These are phyloP conservation scores for Patella caerulea DNA, from an alignment of 2,888 invertebrate species.

Conservation along the genomic window DNA sequence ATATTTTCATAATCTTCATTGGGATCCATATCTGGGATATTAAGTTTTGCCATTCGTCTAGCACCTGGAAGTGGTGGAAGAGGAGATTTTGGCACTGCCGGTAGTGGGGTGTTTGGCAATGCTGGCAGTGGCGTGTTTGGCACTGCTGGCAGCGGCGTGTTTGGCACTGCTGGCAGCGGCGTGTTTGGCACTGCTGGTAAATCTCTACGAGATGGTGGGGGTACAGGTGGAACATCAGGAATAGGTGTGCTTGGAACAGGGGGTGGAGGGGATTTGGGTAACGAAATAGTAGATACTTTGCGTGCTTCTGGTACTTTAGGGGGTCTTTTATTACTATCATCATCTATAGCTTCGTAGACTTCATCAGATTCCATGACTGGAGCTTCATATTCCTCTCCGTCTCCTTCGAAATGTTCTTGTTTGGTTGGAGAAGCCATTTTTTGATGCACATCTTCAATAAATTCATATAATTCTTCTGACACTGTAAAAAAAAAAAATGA, in stretches of 20 bases:
- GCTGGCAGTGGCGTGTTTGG: slow-evolving; percentile 10
- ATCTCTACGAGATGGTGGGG: slow-evolving; percentile 13
- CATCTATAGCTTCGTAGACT: not conserved
- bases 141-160: not conserved
- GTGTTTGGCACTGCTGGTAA: not conserved
- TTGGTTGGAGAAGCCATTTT: slow-evolving; percentile 14
- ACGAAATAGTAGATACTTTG: not conserved
- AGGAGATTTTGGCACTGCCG: slow-evolving; percentile 6
- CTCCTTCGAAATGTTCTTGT: slow-evolving; percentile 1
- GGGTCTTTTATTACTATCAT: not conserved
- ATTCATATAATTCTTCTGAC: slow-evolving; percentile 49
- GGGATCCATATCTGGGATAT: slow-evolving; percentile 25
- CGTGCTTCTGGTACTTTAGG: not conserved
- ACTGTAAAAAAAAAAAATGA: slow-evolving; percentile 14
- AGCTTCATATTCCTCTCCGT: slow-evolving; percentile 32
- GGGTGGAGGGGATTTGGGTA: slow-evolving; percentile 22
- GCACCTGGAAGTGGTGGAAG: not conserved
- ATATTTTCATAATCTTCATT: slow-evolving; percentile 62
- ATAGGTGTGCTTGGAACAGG: not conserved
- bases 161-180: not conserved
- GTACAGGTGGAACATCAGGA: slow-evolving; percentile 27
- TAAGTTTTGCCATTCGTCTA: slow-evolving; percentile 14
- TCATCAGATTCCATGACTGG: slow-evolving; percentile 20
- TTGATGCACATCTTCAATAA: slow-evolving; percentile 28
- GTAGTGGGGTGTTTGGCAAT: slow-evolving; percentile 4